Evolutionary conservation across 2,888 invertebrate genomes (phyloP), one percentile per base, ranked within the genome.

Genomic region (Spodoptera picta): DNA sequence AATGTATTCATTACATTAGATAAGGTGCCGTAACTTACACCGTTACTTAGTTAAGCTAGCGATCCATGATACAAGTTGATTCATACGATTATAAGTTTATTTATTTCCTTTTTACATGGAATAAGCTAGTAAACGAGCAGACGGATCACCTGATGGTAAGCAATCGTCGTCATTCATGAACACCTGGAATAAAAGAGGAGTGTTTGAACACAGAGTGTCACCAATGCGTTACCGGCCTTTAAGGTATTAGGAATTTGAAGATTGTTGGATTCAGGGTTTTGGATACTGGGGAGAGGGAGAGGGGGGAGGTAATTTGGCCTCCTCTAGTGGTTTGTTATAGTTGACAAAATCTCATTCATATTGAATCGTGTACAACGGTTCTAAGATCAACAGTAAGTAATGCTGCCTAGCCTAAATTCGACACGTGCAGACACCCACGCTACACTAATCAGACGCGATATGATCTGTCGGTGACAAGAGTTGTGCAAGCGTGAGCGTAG

Each of bases 1-100:
- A 67, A 59, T 68, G 70, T 73, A 73, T 75, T 83, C 79, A 82
- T 75, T 75, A 66, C 12, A 41, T 65, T 63, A 77, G 75, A 82
- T 81, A 84, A 74, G 63, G 14, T 56, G 68, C 82, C 80, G 81
- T 79, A 75, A 76, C 67, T 50, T 27, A 53, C 69, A 67, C 83
- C 73, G 82, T 83, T 83, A 83, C 45, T 24, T 27, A 9, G 19
- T 65, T 69, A 61, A 36, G 68, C 54, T 49, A 47, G 23, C 46
- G 36, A 60, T 66, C 58, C 50, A 76, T 62, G 65, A 56, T 41
- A 19, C 60, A 36, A 65, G 50, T 58, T 58, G 24, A 27, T 27
- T 52, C 27, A 58, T 51, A 12, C 42, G 47, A 42, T 24, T 47
- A 45, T 19, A 19, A 19, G 19, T 19, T 19, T 19, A 19, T 19